Conservation (phyloP, 2,113 vertebrate genomes). For the Rissa tridactyla region DNA sequence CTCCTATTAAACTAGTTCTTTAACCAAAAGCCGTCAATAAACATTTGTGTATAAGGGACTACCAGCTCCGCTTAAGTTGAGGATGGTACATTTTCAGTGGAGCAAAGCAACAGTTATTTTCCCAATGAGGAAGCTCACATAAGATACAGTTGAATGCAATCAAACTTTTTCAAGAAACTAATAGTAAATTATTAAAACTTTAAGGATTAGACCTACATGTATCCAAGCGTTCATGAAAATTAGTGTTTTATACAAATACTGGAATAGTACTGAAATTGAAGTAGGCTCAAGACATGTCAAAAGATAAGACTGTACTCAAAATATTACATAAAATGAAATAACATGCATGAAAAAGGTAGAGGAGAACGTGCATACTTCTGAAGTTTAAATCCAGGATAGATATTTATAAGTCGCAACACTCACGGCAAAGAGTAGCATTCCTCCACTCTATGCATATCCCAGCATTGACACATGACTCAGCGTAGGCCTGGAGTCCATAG, state of each 20-base stretch:
- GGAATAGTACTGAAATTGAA: not conserved
- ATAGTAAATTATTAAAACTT: not conserved
- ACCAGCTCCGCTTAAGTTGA: not conserved
- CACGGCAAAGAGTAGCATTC: constrained; percentile 84
- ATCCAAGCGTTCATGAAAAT: not conserved
- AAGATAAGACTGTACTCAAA: not conserved
- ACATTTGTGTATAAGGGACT: not conserved
- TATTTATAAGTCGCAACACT: constrained; percentile 58
- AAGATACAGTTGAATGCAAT: not conserved
- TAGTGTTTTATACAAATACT: not conserved
- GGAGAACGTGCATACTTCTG: not conserved
- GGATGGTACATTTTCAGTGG: not conserved
- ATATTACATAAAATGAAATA: not conserved
- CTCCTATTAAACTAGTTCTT: not conserved
- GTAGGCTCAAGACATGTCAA: not conserved
- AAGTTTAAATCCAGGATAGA: not conserved
- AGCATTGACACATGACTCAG: constrained; percentile 78
- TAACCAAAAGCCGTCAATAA: not conserved
- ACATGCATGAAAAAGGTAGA: not conserved
- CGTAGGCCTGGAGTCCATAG: constrained; percentile 85
- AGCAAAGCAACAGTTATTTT: not conserved
- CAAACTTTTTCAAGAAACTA: not conserved
- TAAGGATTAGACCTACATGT: not conserved
- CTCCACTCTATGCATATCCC: constrained; percentile 82
- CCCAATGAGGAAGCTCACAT: not conserved